These are phyloP conservation scores for Orthosia gracilis DNA, from an alignment of 2,888 invertebrate species.

Conservation along the genomic window DNA sequence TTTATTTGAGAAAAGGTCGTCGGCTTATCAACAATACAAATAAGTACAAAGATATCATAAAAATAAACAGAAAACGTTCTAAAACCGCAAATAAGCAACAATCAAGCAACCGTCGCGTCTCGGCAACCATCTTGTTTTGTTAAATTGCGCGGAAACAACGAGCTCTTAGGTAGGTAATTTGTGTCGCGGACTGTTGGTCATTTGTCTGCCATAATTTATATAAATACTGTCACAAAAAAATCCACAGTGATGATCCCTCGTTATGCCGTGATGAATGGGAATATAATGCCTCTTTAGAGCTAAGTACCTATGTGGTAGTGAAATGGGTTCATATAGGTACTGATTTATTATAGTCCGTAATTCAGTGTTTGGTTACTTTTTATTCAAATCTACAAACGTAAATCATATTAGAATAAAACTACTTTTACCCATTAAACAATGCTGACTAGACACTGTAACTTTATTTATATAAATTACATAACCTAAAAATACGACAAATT, in stretches of 20 bases:
- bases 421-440: background rate
- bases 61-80: conserved; percentile 28
- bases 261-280: conserved; percentile 56
- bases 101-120: conserved; percentile 38
- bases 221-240: conserved; percentile 53
- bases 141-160: conserved; percentile 78
- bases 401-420: background rate
- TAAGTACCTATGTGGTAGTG: conserved; percentile 36
- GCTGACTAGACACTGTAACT: background rate
- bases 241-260: conserved; percentile 55
- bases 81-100: conserved; percentile 36
- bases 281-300: conserved; percentile 42
- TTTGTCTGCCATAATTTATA: conserved; percentile 60
- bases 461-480: background rate
- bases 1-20: no score
- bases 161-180: conserved; percentile 70
- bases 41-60: background rate
- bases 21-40: no score
- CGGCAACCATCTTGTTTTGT: conserved; percentile 64
- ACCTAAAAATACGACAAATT: conserved; percentile 36
- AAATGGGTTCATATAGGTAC: conserved; percentile 7
- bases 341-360: conserved; percentile 9
- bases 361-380: background rate
- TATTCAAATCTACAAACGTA: no score
- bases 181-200: conserved; percentile 57